A percentile compares a stretch with the other conserved stretches of the same genome.
Evolutionary conservation across 2,797 vertebrate genomes (phyloP).

Genomic region (Catamblyrhynchus diadema): DNA sequence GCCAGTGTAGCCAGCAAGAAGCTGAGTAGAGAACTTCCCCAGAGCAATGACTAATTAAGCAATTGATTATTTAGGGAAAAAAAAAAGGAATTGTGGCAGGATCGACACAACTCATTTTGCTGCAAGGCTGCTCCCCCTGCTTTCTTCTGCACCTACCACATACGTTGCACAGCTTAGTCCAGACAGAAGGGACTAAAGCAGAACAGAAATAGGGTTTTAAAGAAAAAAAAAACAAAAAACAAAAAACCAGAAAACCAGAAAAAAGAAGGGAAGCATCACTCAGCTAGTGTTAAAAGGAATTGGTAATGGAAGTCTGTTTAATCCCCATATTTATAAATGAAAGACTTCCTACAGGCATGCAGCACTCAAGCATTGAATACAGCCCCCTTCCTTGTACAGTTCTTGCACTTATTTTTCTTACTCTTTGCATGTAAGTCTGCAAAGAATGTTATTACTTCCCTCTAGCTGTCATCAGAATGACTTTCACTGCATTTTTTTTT

Average conservation of each 20-base stretch:
- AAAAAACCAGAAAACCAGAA: background rate
- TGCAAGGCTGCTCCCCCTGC: background rate
- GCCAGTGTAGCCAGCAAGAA: background rate
- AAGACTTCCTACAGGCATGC: background rate
- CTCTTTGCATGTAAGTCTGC: background rate
- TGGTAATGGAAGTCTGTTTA: background rate
- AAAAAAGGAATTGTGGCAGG: background rate
- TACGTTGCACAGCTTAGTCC: background rate
- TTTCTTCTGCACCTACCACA: background rate
- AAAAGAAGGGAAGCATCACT: background rate
- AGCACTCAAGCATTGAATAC: background rate
- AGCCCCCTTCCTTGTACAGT: background rate
- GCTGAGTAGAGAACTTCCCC: background rate
- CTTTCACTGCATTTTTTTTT: background rate
- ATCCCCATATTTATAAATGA: rapidly evolving
- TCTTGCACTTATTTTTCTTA: background rate
- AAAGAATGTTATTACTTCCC: background rate
- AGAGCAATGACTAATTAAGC: background rate
- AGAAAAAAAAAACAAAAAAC: background rate
- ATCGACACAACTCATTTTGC: background rate
- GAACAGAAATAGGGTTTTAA: background rate
- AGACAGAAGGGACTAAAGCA: background rate
- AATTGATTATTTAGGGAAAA: background rate
- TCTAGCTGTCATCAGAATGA: conserved; percentile 19
- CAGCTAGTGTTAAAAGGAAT: background rate